Conservation (phyloP, 37 sponge, comb jelly and placozoan genomes). For the Trichoplax adhaerens region DNA sequence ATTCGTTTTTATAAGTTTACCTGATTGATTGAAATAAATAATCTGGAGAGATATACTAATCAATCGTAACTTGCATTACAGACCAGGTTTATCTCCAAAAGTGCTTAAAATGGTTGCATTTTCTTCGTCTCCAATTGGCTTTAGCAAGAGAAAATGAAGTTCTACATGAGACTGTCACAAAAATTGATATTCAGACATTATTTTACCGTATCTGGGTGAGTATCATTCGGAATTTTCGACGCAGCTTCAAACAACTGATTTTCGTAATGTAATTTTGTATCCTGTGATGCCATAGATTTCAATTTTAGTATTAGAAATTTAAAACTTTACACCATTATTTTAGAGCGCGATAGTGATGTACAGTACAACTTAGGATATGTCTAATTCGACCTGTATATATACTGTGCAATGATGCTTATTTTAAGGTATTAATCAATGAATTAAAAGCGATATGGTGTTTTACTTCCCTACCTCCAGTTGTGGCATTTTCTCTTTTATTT, state of each 20-base stretch:
- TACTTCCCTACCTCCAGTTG: slow-evolving; percentile 3
- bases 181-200: not conserved
- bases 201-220: slow-evolving; percentile 1
- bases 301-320: no score
- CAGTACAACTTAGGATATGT: no score
- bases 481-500: not conserved
- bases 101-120: slow-evolving; percentile 6
- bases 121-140: slow-evolving; percentile 42
- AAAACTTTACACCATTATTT: no score
- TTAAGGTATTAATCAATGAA: no score
- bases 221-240: slow-evolving; percentile 2
- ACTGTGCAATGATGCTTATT: no score
- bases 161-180: not conserved
- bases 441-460: not conserved
- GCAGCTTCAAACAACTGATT: not conserved
- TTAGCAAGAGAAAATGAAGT: not conserved
- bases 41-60: not conserved
- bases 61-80: not conserved
- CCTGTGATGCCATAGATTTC: no score
- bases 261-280: no score
- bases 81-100: slow-evolving; percentile 28
- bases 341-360: no score
- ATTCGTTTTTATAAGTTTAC: not conserved
- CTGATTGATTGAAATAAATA: no score
- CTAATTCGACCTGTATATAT: no score